Base-by-base conservation (phyloP, 1,140 invertebrate genomes). In the Trialeurodes vaporariorum region DNA sequence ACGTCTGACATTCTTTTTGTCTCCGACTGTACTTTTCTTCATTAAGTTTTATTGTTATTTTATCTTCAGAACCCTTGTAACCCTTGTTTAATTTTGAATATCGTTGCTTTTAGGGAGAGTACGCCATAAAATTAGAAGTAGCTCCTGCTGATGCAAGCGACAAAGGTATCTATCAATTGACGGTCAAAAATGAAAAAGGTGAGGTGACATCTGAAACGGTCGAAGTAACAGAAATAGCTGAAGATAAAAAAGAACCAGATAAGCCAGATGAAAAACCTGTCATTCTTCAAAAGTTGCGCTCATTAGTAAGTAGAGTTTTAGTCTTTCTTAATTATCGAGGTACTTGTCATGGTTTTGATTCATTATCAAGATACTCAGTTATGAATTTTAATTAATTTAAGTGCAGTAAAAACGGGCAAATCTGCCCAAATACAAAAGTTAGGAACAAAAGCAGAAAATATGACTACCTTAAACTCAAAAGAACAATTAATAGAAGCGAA, bases 161-260 rank as follows among this genome's bases (percentile, higher is more conserved):
- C 75, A 93, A 92, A 77, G 94, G 94, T 67, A 83, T 86, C 68
- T 96, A 96, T 75, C 94, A 94, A 79, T 80, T 96, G 68, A 86
- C 94, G 0, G 93, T 93, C 9, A 93, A 91, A 75, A 96, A 96
- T 74, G 92, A 94, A 74, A 95, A 95, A 78, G 93, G 93, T 69
- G 92, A 95, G 81, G 91, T 91, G 1, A 87, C 87, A 27, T 95
- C 93, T n/a, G 90, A 93, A 78, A 83, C 87, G 65, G 91, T 96
- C 0, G 87, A 93, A 78, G 86, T 96, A 13, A 86, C 86, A 49
- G 90, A 93, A 73, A 86, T 93, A 72, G 87, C 87, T 5, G 77
- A 78, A 63, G 78, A 81, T 67, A 83, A 83, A 75, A 49, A 49
- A 49, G 34, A 85, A 86, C 74, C 34, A 49, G 5, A 49, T 5